phyloP scores from a whole-genome alignment of 1,140 invertebrate genomes.

The Antheraea mylitta region DNA sequence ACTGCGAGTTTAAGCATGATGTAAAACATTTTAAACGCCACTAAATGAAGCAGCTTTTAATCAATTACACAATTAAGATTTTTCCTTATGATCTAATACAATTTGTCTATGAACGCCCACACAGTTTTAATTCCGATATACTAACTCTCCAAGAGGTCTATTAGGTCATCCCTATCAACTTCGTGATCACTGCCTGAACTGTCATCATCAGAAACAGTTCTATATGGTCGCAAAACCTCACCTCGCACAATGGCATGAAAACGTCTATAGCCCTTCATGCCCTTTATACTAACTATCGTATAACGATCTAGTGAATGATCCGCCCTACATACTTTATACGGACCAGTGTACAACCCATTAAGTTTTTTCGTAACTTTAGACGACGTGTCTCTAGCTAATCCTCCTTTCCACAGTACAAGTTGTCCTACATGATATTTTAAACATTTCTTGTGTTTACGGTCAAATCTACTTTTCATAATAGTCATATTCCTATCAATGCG shows the following conservation, averaged over 20 bases:
- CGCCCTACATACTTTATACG: constrained; percentile 24
- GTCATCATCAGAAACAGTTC: constrained; percentile 2
- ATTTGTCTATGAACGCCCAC: too few relatives aligned
- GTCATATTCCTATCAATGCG: constrained; percentile 5
- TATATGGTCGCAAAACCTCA: constrained; percentile 18
- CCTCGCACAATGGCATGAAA: constrained; percentile 22
- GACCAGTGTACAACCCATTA: constrained; percentile 16
- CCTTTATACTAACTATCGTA: constrained; percentile 28
- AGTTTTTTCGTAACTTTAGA: constrained; percentile 8
- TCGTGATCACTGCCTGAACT: constrained; percentile 20
- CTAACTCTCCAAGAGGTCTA: constrained; percentile 24
- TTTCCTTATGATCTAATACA: too few relatives aligned
- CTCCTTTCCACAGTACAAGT: constrained; percentile 3
- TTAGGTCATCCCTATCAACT: constrained; percentile 25
- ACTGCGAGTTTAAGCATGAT: too few relatives aligned
- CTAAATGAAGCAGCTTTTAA: too few relatives aligned
- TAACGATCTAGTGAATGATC: constrained; percentile 18
- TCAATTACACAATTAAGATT: too few relatives aligned
- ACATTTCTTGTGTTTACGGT: neutral
- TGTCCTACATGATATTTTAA: neutral
- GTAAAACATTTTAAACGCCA: too few relatives aligned
- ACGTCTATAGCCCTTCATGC: constrained; percentile 27
- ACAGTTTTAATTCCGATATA: neutral
- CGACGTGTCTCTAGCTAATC: neutral
- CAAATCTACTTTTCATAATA: constrained; percentile 1